phyloP scores from a whole-genome alignment of 2,888 invertebrate genomes.

The Melinaea menophilus region DNA sequence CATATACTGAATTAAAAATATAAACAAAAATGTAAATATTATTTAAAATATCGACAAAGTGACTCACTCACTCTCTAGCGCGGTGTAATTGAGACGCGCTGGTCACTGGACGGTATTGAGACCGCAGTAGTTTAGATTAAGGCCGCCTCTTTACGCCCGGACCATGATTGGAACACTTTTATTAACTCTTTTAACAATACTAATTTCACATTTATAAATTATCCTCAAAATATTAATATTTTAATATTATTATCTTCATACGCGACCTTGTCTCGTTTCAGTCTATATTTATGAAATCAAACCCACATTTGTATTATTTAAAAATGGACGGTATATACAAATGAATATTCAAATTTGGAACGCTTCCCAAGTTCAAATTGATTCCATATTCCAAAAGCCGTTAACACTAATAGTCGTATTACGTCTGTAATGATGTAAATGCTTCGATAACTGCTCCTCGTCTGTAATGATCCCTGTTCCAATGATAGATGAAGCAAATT shows the following conservation, averaged over 20 bases:
- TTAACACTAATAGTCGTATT: slow-evolving; percentile 39
- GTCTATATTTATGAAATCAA: too few relatives aligned
- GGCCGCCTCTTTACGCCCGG: slow-evolving; percentile 5
- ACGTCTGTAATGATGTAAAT: slow-evolving; percentile 38
- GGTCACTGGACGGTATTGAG: slow-evolving; percentile 39
- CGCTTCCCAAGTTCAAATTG: neutral
- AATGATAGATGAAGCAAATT: slow-evolving; percentile 58
- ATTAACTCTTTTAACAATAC: neutral
- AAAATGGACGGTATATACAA: neutral
- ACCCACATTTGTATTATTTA: neutral
- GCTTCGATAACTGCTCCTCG: slow-evolving; percentile 42
- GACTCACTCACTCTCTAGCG: slow-evolving; percentile 47
- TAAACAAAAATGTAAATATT: neutral
- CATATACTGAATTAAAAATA: neutral
- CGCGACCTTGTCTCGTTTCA: too few relatives aligned
- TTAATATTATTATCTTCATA: neutral
- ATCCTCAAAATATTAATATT: neutral
- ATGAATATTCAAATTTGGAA: neutral
- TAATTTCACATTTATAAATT: neutral
- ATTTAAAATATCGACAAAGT: slow-evolving; percentile 32
- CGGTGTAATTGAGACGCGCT: slow-evolving; percentile 49
- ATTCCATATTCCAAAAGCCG: slow-evolving; percentile 26
- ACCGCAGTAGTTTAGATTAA: slow-evolving; percentile 22
- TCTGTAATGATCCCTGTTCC: slow-evolving; percentile 49
- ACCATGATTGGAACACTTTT: slow-evolving; percentile 3